A percentile compares a stretch with the other conserved stretches of the same genome.
Conservation (phyloP, 2,797 vertebrate genomes). For the Vespertilio murinus region DNA sequence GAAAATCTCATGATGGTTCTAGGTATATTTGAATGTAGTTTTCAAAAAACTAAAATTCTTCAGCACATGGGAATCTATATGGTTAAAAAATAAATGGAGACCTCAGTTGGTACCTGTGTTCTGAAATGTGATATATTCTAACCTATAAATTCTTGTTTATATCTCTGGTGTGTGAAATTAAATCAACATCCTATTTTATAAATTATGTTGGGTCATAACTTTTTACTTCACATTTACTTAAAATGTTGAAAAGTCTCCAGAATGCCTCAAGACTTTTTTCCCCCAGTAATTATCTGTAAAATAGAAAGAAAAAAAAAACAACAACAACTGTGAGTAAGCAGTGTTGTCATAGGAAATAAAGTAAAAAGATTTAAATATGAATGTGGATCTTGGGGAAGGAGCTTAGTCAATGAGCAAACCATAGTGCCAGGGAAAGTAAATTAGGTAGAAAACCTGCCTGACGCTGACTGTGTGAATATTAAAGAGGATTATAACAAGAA, state of each 20-base stretch:
- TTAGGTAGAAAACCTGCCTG: not conserved
- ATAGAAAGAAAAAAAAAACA: not conserved
- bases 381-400: not conserved
- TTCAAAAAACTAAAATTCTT: slow-evolving; percentile 14
- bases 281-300: not conserved
- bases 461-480: not conserved
- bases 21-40: slow-evolving; percentile 13
- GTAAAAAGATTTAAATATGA: not conserved
- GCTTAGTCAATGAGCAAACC: not conserved
- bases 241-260: slow-evolving; percentile 12
- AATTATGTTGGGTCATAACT: not conserved
- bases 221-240: slow-evolving; percentile 37
- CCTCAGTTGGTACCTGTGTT: not conserved
- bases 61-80: not conserved
- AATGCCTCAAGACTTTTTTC: not conserved
- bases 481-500: not conserved
- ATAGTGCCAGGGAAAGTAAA: not conserved
- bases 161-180: slow-evolving; percentile 35
- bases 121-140: slow-evolving; percentile 5
- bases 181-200: slow-evolving; percentile 15
- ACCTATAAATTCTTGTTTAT: slow-evolving; percentile 13
- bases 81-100: slow-evolving; percentile 20
- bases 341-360: not conserved
- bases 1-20: slow-evolving; percentile 16
- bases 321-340: not conserved